These are phyloP conservation scores for Ornithoptera alexandrae DNA, from an alignment of 2,888 invertebrate species.

Conservation along the genomic window DNA sequence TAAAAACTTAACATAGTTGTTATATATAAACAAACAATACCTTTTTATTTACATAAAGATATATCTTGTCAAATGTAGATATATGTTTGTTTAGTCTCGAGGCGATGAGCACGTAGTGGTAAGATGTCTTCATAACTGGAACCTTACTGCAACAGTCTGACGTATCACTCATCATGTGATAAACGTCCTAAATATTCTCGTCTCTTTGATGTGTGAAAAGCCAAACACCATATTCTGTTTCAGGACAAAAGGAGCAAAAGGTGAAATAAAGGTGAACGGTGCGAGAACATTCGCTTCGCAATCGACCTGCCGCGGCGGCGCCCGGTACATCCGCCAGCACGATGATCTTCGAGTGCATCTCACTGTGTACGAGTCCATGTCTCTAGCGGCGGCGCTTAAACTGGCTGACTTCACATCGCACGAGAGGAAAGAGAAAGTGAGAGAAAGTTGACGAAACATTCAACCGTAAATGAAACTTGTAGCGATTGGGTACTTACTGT, in stretches of 20 bases:
- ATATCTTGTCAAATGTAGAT: too few species aligned
- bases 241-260: constrained; percentile 85
- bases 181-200: neutral
- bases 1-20: too few species aligned
- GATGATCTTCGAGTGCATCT: constrained; percentile 87
- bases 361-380: constrained; percentile 90
- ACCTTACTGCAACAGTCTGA: too few species aligned
- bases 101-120: too few species aligned
- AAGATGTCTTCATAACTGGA: too few species aligned
- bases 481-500: neutral
- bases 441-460: constrained; percentile 31
- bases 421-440: constrained; percentile 85
- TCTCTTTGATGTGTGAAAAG: neutral
- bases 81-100: too few species aligned
- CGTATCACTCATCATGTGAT: neutral
- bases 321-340: constrained; percentile 93
- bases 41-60: too few species aligned
- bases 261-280: constrained; percentile 87
- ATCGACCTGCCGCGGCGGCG: constrained; percentile 84
- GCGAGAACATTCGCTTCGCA: constrained; percentile 79
- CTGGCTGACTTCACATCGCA: constrained; percentile 85
- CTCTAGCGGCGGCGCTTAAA: constrained; percentile 89
- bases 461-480: neutral
- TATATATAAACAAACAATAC: too few species aligned
- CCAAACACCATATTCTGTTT: neutral